Evolutionary conservation across 2,797 vertebrate species (phyloP).

Genomic region (Philypnodon macrostomus): DNA sequence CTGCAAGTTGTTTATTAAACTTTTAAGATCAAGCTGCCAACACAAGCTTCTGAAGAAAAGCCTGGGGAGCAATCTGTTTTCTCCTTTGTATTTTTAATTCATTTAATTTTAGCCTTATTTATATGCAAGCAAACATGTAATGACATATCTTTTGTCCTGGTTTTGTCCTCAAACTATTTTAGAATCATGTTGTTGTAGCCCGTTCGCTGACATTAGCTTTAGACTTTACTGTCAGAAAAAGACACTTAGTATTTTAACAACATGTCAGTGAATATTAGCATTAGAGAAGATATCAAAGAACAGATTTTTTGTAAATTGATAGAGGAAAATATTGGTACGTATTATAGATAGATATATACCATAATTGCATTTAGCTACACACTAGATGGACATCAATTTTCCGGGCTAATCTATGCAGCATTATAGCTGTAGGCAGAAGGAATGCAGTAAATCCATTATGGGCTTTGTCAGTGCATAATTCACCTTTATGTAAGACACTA

Average conservation of each 20-base stretch:
- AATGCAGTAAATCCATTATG: conserved; percentile 2
- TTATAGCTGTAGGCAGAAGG: neutral
- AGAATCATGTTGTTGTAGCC: conserved; percentile 3
- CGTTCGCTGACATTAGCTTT: neutral
- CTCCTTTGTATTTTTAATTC: neutral
- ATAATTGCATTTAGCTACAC: too few relatives aligned
- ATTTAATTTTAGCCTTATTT: conserved; percentile 8
- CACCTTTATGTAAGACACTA: neutral
- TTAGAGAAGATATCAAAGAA: too few relatives aligned
- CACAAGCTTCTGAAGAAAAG: conserved; percentile 4
- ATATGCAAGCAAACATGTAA: conserved; percentile 7
- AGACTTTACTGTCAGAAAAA: conserved; percentile 1
- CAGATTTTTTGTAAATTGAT: too few relatives aligned
- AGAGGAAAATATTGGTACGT: neutral
- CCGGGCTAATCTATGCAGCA: conserved; percentile 1
- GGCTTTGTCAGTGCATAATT: neutral
- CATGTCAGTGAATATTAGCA: neutral
- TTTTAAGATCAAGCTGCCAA: conserved; percentile 8
- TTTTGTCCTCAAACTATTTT: conserved; percentile 1
- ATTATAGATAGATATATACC: neutral
- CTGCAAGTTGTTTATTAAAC: conserved; percentile 8
- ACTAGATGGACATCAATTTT: too few relatives aligned
- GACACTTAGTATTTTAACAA: neutral
- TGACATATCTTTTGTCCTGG: conserved; percentile 4
- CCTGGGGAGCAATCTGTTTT: conserved; percentile 8